A percentile compares a stretch with the other conserved stretches of the same genome.
phyloP scores from a whole-genome alignment of 1,140 invertebrate species.

The Drosophila setifemur region DNA sequence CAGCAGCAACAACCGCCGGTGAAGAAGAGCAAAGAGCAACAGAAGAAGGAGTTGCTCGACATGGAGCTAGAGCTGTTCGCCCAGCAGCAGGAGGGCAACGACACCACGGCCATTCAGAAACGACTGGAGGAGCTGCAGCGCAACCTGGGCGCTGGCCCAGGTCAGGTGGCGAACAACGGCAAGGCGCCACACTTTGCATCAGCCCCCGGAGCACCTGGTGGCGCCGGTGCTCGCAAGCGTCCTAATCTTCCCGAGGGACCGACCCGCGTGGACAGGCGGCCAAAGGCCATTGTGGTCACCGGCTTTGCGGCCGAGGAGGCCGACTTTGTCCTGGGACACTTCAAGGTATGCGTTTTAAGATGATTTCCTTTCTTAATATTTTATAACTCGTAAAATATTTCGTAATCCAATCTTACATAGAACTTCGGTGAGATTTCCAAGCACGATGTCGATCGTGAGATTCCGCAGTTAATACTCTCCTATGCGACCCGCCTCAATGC shows the following conservation, averaged over 20 bases:
- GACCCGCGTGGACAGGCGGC: conserved; percentile 76
- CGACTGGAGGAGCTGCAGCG: conserved; percentile 78
- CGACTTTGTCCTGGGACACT: conserved; percentile 80
- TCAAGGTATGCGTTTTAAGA: conserved; percentile 61
- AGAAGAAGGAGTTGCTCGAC: conserved; percentile 81
- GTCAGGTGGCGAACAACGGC: conserved; percentile 8
- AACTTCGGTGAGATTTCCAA: conserved; percentile 82
- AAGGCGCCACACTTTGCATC: conserved; percentile 24
- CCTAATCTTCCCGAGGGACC: conserved; percentile 67
- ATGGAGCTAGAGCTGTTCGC: conserved; percentile 81
- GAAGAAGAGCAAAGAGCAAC: conserved; percentile 81
- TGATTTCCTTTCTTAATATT: no score
- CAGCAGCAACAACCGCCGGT: conserved; percentile 62
- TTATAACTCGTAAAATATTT: no score
- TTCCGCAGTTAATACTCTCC: conserved; percentile 77
- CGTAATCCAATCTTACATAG: conserved; percentile 20
- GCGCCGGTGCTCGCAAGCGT: conserved; percentile 47
- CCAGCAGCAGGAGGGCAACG: conserved; percentile 81
- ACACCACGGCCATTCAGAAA: conserved; percentile 78
- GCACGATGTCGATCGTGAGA: conserved; percentile 78
- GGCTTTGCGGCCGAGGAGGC: conserved; percentile 78
- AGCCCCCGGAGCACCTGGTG: conserved; percentile 25
- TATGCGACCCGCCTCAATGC: conserved; percentile 81
- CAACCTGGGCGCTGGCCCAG: conserved; percentile 50
- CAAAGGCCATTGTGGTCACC: conserved; percentile 76